These are phyloP conservation scores for Axea sp. DNA, from an alignment of 2,888 invertebrate genomes.

Conservation along the genomic window DNA sequence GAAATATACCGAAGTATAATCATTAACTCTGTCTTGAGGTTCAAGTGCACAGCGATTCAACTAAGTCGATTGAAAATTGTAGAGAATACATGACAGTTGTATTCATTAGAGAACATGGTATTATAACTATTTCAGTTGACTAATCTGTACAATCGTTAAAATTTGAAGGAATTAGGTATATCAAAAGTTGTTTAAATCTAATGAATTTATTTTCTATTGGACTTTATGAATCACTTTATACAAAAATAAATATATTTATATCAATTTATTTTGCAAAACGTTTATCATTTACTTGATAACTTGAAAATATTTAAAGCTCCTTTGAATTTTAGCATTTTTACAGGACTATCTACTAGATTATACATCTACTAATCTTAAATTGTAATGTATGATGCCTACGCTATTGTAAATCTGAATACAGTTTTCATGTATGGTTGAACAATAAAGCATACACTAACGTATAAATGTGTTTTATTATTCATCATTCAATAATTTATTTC, in stretches of 20 bases:
- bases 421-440: constrained; percentile 54
- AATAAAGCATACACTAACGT: constrained; percentile 49
- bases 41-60: constrained; percentile 21
- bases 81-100: constrained; percentile 10
- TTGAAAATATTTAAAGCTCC: too few species aligned
- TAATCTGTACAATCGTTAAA: too few species aligned
- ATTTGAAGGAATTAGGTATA: neutral
- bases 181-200: too few species aligned
- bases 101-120: constrained; percentile 7
- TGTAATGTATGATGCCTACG: constrained; percentile 41
- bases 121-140: neutral
- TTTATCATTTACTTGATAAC: too few species aligned
- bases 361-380: constrained; percentile 34
- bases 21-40: constrained; percentile 24
- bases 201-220: too few species aligned
- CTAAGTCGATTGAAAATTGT: neutral
- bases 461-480: constrained; percentile 1
- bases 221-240: too few species aligned
- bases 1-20: constrained; percentile 4
- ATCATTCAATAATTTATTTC: too few species aligned
- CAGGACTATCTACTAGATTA: constrained; percentile 17
- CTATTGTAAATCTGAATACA: constrained; percentile 42
- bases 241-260: too few species aligned
- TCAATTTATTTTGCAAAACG: too few species aligned
- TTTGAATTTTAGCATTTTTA: constrained; percentile 9